Base-by-base conservation (phyloP, 23 tunicate species). In the Pegea sp. region DNA sequence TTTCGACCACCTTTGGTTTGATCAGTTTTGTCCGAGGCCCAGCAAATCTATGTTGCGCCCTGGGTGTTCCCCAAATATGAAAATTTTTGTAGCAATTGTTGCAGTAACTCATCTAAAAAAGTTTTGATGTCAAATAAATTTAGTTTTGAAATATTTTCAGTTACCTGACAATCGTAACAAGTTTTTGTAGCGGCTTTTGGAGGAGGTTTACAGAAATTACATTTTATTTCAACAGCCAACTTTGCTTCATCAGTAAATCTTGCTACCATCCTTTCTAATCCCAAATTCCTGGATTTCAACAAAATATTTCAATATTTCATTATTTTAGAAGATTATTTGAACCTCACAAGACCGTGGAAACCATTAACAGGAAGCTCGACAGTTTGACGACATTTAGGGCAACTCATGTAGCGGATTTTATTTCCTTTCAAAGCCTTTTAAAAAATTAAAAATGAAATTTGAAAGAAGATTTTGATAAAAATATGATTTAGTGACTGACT, bases 251-350 rank as follows among this genome's bases (percentile, higher is more conserved):
- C 55, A 7, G 74, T 69, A 53, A 78, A 78, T 26, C 77, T 52
- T 54, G 70, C 92, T 21, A 78, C 92, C 18, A 78, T 70, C 38
- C 63, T 33, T 34, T 78, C 92, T 57, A 78, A 44, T 5, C 74
- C 92, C 44, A 78, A 70, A 54, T 78, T 78, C 26, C 92, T 78
- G 70, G n/a, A n/a, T n/a, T n/a, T n/a, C n/a, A n/a, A n/a, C n/a
- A n/a, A n/a, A n/a, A n/a, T n/a, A n/a, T n/a, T n/a, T n/a, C n/a
- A n/a, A n/a, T n/a, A n/a, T n/a, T n/a, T n/a, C n/a, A n/a, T n/a
- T n/a, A n/a, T n/a, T n/a, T n/a, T n/a, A n/a, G n/a, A n/a, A n/a
- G n/a, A n/a, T n/a, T n/a, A n/a, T n/a, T n/a, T n/a, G n/a, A n/a
- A n/a, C 46, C 46, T 38, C 13, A 38, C 13, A 11, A 38, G 46